Evolutionary conservation across 2,888 invertebrate genomes (phyloP).

Genomic region (Dicyrtomina minuta): DNA sequence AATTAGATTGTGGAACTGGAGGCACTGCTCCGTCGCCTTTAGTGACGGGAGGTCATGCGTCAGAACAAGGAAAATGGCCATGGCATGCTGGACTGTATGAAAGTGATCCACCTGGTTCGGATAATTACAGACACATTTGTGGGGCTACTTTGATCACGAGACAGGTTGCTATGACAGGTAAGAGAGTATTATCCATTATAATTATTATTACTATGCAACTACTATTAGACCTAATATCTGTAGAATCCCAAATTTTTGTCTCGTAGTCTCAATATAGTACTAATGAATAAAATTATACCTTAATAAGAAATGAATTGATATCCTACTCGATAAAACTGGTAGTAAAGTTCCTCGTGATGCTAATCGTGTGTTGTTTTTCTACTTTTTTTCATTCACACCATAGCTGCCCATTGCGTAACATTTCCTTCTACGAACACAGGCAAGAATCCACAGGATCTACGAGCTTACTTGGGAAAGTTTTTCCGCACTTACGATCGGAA

Average conservation of each 20-base stretch:
- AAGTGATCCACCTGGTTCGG: slow-evolving; percentile 28
- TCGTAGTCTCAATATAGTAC: too few species aligned
- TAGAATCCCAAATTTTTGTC: too few species aligned
- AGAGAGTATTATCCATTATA: too few species aligned
- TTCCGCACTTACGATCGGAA: slow-evolving; percentile 31
- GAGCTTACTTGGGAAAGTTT: slow-evolving; percentile 38
- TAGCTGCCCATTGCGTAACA: slow-evolving; percentile 41
- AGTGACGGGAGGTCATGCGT: slow-evolving; percentile 31
- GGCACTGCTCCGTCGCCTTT: slow-evolving; percentile 26
- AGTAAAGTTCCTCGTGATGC: too few species aligned
- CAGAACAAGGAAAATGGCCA: slow-evolving; percentile 41
- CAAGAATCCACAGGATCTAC: slow-evolving; percentile 29
- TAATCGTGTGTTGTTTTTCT: too few species aligned
- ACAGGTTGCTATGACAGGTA: slow-evolving; percentile 38
- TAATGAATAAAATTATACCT: too few species aligned
- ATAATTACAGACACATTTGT: slow-evolving; percentile 34
- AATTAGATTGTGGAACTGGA: slow-evolving; percentile 37
- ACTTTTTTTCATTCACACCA: too few species aligned
- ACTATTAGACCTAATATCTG: background rate
- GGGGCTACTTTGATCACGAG: slow-evolving; percentile 36
- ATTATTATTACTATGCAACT: background rate
- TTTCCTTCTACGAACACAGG: slow-evolving; percentile 31
- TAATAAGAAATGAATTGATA: too few species aligned
- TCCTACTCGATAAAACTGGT: too few species aligned
- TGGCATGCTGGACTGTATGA: slow-evolving; percentile 43